phyloP scores from a whole-genome alignment of 2,113 vertebrate species.

The Lepus timidus region DNA sequence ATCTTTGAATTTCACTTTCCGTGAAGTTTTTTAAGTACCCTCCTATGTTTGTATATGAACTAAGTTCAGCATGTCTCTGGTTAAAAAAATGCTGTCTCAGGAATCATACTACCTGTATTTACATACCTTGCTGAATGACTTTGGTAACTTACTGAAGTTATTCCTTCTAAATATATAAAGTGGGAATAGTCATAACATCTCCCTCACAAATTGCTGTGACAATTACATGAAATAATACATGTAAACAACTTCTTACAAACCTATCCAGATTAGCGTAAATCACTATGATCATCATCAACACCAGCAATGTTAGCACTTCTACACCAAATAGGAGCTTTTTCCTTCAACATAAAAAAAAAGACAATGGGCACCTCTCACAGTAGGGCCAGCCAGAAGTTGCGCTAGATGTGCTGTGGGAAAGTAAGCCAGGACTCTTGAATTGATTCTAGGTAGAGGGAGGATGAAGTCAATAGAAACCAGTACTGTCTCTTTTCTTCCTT shows the following conservation, averaged over 20 bases:
- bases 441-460: background rate
- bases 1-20: too few relatives aligned
- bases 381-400: background rate
- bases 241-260: background rate
- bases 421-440: background rate
- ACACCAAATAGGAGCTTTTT: background rate
- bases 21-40: too few relatives aligned
- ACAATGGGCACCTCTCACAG: background rate
- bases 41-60: background rate
- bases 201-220: background rate
- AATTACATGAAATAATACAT: slow-evolving; percentile 1
- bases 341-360: background rate
- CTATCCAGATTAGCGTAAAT: background rate
- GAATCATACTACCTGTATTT: background rate
- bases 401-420: background rate
- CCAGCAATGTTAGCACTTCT: background rate
- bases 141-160: background rate
- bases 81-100: background rate
- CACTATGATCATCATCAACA: background rate
- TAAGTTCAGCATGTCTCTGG: background rate
- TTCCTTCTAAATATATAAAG: background rate
- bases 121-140: slow-evolving; percentile 2
- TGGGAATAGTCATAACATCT: background rate
- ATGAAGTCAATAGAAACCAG: background rate
- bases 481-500: background rate